phyloP scores from a whole-genome alignment of 2,797 vertebrate species.

The Catharus ustulatus region DNA sequence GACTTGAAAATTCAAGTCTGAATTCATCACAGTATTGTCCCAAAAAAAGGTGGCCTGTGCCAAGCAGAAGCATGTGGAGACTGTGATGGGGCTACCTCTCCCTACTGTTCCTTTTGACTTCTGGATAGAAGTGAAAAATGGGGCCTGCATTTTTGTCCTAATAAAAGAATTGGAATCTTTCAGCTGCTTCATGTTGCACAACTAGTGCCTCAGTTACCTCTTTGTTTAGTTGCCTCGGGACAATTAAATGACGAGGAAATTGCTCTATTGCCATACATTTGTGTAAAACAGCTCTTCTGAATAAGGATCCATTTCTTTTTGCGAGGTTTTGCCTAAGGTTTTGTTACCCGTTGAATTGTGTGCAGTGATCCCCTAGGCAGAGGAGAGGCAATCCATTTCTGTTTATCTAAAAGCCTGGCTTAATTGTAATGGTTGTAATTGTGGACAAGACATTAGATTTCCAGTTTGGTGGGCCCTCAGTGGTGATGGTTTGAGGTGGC shows the following conservation, averaged over 20 bases:
- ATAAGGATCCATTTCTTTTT: conserved; percentile 10
- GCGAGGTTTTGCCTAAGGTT: neutral
- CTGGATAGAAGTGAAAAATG: neutral
- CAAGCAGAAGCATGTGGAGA: conserved; percentile 10
- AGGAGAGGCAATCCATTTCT: neutral
- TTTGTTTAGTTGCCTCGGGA: neutral
- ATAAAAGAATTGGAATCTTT: neutral
- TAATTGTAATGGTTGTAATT: neutral
- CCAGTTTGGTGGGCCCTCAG: neutral
- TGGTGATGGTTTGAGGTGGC: neutral
- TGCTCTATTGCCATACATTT: neutral
- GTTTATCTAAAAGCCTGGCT: neutral
- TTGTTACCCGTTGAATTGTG: neutral
- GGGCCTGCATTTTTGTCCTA: neutral
- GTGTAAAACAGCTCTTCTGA: neutral
- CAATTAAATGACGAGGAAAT: neutral
- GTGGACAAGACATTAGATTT: neutral
- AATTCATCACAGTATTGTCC: neutral
- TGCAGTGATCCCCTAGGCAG: neutral
- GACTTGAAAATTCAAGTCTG: conserved; percentile 28
- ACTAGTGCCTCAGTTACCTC: neutral
- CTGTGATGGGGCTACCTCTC: neutral
- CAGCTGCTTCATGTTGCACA: neutral
- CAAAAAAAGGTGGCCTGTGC: neutral
- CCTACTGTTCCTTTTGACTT: conserved; percentile 34